Percentiles rank a stretch among this genome's conserved stretches.
phyloP scores from a whole-genome alignment of 92 coral and sea anemone genomes.

The Palythoa heliodiscus region DNA sequence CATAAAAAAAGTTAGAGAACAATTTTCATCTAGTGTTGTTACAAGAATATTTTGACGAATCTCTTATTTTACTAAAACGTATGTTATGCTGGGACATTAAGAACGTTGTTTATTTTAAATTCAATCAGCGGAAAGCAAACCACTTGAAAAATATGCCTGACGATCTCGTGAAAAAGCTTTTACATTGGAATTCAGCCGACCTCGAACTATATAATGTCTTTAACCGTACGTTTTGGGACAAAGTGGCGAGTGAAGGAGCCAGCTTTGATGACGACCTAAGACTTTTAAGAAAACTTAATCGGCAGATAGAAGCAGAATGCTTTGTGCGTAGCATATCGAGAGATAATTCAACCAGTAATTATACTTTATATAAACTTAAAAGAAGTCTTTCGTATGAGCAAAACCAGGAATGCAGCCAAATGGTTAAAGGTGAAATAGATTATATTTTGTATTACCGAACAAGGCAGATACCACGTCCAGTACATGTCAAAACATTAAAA shows the following conservation, averaged over 20 bases:
- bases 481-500: neutral
- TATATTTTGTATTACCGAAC: slow-evolving; percentile 19
- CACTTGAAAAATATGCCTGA: slow-evolving; percentile 40
- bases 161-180: slow-evolving; percentile 33
- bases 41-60: slow-evolving; percentile 82
- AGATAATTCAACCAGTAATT: neutral
- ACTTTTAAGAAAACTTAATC: slow-evolving; percentile 39
- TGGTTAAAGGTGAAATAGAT: slow-evolving; percentile 17
- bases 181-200: slow-evolving; percentile 71
- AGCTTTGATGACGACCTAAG: slow-evolving; percentile 64
- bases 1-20: slow-evolving; percentile 51
- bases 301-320: slow-evolving; percentile 23
- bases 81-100: slow-evolving; percentile 67
- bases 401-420: slow-evolving; percentile 6
- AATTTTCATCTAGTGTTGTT: slow-evolving; percentile 71
- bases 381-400: neutral
- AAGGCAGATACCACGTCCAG: slow-evolving; percentile 23
- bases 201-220: slow-evolving; percentile 53
- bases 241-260: slow-evolving; percentile 58
- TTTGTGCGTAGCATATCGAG: neutral
- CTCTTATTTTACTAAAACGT: slow-evolving; percentile 71
- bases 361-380: neutral
- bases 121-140: slow-evolving; percentile 50
- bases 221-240: slow-evolving; percentile 70
- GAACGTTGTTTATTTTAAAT: slow-evolving; percentile 71